Conservation (phyloP, 2,888 invertebrate species). For the Mongoloraphidia duomilia region DNA sequence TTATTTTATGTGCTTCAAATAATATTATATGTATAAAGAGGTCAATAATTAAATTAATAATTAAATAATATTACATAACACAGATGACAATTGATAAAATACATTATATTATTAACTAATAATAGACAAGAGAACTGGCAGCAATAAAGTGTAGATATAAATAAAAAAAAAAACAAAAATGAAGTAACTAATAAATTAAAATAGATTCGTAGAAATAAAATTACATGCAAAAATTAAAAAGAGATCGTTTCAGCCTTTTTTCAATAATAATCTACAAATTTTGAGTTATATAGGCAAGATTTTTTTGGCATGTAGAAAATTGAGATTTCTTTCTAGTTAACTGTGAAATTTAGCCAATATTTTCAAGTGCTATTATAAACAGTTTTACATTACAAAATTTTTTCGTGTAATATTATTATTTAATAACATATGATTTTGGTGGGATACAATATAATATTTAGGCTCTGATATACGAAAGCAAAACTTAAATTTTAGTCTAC, state of each 20-base stretch:
- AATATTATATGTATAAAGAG: slow-evolving; percentile 1
- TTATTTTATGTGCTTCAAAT: slow-evolving; percentile 29
- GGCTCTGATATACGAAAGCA: no score
- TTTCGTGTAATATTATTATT: no score
- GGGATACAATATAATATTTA: no score
- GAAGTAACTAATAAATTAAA: neutral
- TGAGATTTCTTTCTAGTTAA: neutral
- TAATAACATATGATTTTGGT: no score
- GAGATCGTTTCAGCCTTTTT: slow-evolving; percentile 8
- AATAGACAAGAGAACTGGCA: no score
- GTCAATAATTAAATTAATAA: neutral
- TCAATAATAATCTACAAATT: slow-evolving; percentile 1
- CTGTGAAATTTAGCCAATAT: neutral
- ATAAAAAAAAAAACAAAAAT: no score
- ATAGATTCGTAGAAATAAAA: neutral
- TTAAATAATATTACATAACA: no score
- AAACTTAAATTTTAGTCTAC: no score
- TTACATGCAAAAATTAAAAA: slow-evolving; percentile 1
- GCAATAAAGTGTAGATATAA: no score
- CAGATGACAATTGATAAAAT: no score
- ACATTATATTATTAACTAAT: no score
- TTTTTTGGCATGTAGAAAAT: neutral
- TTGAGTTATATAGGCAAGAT: slow-evolving; percentile 2
- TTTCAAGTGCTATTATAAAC: neutral
- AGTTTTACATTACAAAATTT: neutral